A percentile compares a stretch with the other conserved stretches of the same genome.
Conservation (phyloP, 2,113 vertebrate genomes). For the Crotalus tigris region DNA sequence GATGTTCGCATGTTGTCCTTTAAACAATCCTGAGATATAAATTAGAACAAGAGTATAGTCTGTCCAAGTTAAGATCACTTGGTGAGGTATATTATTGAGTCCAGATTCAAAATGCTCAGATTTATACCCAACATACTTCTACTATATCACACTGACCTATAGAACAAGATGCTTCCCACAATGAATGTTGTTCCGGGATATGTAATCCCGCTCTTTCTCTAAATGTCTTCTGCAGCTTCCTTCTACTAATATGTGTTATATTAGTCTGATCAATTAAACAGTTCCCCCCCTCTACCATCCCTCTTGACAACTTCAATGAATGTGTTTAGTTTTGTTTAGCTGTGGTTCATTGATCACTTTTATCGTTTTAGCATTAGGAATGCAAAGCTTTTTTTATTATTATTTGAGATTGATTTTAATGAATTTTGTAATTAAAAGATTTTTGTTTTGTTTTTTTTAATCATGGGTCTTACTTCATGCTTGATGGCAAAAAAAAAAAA, state of each 20-base stretch:
- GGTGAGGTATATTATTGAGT: not conserved
- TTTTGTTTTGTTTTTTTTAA: slow-evolving; percentile 18
- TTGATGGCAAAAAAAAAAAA: not conserved
- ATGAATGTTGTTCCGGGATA: not conserved
- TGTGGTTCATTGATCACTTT: slow-evolving; percentile 40
- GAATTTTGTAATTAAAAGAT: slow-evolving; percentile 33
- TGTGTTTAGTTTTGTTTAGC: slow-evolving; percentile 34
- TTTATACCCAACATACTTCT: not conserved
- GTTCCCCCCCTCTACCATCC: not conserved
- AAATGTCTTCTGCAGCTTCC: not conserved
- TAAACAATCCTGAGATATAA: not conserved
- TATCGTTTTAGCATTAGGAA: slow-evolving; percentile 23
- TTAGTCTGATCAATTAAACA: slow-evolving; percentile 34
- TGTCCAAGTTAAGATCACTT: not conserved
- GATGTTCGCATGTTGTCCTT: not conserved
- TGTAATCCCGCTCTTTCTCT: not conserved
- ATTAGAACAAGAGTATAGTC: not conserved
- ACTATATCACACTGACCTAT: not conserved
- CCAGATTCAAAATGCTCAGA: not conserved
- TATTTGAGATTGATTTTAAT: slow-evolving; percentile 20
- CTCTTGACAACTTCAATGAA: slow-evolving; percentile 28
- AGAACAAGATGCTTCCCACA: not conserved
- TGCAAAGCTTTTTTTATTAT: slow-evolving; percentile 1
- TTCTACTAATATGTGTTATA: not conserved
- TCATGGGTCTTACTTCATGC: slow-evolving; percentile 23